A percentile compares a stretch with the other conserved stretches of the same genome.
Conservation (phyloP, 92 coral and sea anemone genomes). For the Bergia puertoricense region DNA sequence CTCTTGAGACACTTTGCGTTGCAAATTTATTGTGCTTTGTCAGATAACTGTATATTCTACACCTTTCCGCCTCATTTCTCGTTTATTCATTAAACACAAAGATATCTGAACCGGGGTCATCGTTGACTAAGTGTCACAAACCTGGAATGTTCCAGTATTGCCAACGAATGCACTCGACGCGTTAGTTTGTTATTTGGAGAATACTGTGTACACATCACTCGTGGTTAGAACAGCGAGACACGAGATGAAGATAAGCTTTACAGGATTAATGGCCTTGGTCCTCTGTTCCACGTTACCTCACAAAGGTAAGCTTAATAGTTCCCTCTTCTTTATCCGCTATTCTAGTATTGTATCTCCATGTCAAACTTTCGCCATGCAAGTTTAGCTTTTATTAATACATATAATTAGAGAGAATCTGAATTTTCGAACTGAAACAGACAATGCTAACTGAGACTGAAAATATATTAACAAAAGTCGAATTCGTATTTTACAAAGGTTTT, state of each 20-base stretch:
- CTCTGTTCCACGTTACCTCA: too few species aligned
- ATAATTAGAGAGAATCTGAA: too few species aligned
- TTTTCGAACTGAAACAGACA: too few species aligned
- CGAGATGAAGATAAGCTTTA: neutral
- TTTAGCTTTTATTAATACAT: too few species aligned
- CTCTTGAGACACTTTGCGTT: neutral
- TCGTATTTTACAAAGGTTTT: too few species aligned
- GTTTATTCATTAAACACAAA: neutral
- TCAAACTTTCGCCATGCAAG: too few species aligned
- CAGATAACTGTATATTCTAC: neutral
- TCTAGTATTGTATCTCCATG: too few species aligned
- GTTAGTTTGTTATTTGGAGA: neutral
- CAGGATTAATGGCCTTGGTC: too few species aligned
- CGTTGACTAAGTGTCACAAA: neutral
- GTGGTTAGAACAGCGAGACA: neutral
- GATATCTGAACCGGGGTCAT: neutral
- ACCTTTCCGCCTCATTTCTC: neutral
- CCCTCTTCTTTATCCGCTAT: too few species aligned
- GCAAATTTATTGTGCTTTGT: neutral
- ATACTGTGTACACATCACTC: neutral
- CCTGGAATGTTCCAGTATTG: neutral
- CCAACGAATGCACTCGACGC: neutral
- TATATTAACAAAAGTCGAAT: too few species aligned
- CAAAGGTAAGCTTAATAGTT: too few species aligned
- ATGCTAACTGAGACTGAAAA: too few species aligned